Base-by-base conservation (phyloP, 2,888 invertebrate genomes). In the Drosophila fulvimacula region DNA sequence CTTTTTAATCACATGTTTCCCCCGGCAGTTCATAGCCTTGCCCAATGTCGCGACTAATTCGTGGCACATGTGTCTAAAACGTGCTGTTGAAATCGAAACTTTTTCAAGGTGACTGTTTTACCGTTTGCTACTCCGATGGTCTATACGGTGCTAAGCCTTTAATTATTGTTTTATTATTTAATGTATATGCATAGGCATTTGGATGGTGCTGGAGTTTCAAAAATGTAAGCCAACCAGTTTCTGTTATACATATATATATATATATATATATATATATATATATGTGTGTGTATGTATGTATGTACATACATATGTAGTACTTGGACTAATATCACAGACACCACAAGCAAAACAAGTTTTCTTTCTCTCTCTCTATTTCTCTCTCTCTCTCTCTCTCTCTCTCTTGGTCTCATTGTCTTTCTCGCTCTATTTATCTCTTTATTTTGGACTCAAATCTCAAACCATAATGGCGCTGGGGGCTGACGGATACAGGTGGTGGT, bases 201-300 rank as follows among this genome's bases (percentile, higher is more conserved):
- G 27, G 27, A 21, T 44, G 5, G 32, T 27, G 57, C 17, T 48
- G 57, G 11, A 27, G 19, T 32, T 41, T 30, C 5, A 64, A 41
- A 67, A 77, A 73, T 79, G 60, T 65, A 32, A 63, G 51, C 75
- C 57, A 75, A 77, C 77, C 79, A 65, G 77, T 77, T 77, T 74
- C 21, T 48, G 42, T 52, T 17, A 52, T 52, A 30, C 10, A 46
- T 11, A 51, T 2, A 19, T 10, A 53, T 9, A 27, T 32, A 27
- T 34, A 15, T 30, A 7, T 51, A 52, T 52, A 30, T 11, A 46
- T 11, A 51, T 2, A 19, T 10, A 53, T 9, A 27, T 32, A 27
- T 34, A 15, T 30, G n/a, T n/a, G n/a, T n/a, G n/a, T n/a, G n/a
- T n/a, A n/a, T n/a, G n/a, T n/a, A n/a, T n/a, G n/a, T n/a, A n/a